Conservation (phyloP, 1,140 invertebrate species). For the Drosophila parvula region DNA sequence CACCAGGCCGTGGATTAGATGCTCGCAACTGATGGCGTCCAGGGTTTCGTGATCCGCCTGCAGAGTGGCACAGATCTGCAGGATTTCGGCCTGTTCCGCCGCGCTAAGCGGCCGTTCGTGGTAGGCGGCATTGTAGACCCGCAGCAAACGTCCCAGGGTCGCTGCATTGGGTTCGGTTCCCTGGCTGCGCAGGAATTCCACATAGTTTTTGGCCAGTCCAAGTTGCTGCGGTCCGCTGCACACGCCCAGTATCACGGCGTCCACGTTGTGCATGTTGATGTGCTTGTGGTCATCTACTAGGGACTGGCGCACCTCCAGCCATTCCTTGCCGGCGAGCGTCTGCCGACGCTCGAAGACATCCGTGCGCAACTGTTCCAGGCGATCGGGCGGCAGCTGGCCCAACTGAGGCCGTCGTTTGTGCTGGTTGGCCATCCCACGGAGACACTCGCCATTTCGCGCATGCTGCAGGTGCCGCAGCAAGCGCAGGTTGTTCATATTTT, state of each 20-base stretch:
- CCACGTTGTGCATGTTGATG: conserved; percentile 85
- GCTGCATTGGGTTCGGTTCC: conserved; percentile 85
- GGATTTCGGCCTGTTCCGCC: conserved; percentile 85
- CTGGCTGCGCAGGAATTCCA: conserved; percentile 85
- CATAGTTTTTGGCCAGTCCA: conserved; percentile 85
- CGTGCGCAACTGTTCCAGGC: conserved; percentile 53
- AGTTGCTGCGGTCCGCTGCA: conserved; percentile 84
- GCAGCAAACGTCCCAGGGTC: conserved; percentile 85
- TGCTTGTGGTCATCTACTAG: conserved; percentile 56
- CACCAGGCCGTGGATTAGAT: conserved; percentile 86
- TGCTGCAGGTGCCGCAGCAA: conserved; percentile 31
- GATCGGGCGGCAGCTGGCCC: conserved; percentile 44
- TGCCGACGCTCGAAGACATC: conserved; percentile 46
- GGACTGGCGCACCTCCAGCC: conserved; percentile 48
- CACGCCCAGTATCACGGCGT: conserved; percentile 85
- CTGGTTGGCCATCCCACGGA: conserved; percentile 40
- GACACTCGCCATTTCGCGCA: background rate
- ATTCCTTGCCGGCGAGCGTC: conserved; percentile 51
- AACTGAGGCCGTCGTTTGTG: conserved; percentile 53
- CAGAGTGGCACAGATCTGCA: conserved; percentile 85
- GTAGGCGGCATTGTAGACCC: conserved; percentile 84
- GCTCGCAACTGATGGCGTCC: conserved; percentile 86
- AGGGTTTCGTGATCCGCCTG: conserved; percentile 86
- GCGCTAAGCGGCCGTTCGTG: conserved; percentile 81
- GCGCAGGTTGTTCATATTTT: conserved; percentile 57